phyloP scores from a whole-genome alignment of 2,888 invertebrate species.

The Daptonema setosum region DNA sequence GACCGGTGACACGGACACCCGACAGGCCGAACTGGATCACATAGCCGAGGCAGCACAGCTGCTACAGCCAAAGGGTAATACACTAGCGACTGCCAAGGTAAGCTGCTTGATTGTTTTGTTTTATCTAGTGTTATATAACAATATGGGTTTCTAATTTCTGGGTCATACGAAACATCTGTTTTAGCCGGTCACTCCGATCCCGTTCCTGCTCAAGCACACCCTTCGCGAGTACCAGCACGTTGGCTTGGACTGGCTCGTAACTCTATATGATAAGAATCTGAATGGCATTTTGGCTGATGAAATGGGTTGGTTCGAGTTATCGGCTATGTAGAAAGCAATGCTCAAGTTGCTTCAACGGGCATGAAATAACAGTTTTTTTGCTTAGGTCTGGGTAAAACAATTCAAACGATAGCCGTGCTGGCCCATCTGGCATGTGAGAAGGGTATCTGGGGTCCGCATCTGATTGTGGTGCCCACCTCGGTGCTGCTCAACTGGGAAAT shows the following conservation, averaged over 20 bases:
- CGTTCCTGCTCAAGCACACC: slow-evolving; percentile 66
- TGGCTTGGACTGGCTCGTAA: slow-evolving; percentile 85
- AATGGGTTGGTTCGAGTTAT: too few relatives aligned
- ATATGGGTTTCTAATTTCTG: neutral
- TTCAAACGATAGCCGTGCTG: slow-evolving; percentile 78
- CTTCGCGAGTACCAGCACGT: slow-evolving; percentile 89
- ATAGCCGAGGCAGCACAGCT: slow-evolving; percentile 73
- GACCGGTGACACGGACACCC: slow-evolving; percentile 12
- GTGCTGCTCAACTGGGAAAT: slow-evolving; percentile 99
- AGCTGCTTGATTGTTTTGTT: slow-evolving; percentile 16
- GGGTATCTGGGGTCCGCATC: slow-evolving; percentile 88
- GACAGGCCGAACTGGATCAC: slow-evolving; percentile 30
- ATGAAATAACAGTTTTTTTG: neutral
- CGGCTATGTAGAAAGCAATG: too few relatives aligned
- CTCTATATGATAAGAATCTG: slow-evolving; percentile 75
- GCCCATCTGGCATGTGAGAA: slow-evolving; percentile 79
- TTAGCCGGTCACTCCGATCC: slow-evolving; percentile 70
- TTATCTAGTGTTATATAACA: neutral
- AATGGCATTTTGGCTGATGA: slow-evolving; percentile 57
- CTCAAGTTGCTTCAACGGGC: too few relatives aligned
- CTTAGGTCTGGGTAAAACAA: slow-evolving; percentile 82
- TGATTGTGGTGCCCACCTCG: slow-evolving; percentile 93
- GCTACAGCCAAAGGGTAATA: slow-evolving; percentile 92
- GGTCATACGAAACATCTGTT: slow-evolving; percentile 10
- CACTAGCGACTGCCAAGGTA: slow-evolving; percentile 70